Evolutionary conservation across 2,113 vertebrate species (phyloP).

Genomic region (Aix galericulata): DNA sequence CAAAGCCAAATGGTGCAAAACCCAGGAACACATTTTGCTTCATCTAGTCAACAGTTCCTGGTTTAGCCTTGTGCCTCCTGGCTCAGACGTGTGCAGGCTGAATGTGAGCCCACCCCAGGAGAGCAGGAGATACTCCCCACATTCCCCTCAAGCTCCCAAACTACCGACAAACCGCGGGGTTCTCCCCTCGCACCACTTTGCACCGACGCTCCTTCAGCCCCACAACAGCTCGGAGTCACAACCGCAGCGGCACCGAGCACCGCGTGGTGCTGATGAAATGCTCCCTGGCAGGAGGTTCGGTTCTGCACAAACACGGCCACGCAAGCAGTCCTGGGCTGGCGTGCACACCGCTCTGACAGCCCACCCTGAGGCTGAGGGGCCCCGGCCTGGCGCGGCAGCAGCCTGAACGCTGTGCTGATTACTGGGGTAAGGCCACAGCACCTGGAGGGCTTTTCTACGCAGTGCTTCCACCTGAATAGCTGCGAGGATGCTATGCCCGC

Average conservation of each 20-base stretch:
- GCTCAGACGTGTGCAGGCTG: background rate
- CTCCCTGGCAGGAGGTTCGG: background rate
- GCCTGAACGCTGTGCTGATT: background rate
- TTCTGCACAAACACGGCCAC: background rate
- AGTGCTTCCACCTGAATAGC: background rate
- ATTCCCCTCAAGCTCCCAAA: background rate
- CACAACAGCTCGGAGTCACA: accelerated
- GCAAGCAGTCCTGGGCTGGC: background rate
- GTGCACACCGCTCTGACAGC: background rate
- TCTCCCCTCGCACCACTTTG: background rate
- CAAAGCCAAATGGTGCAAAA: accelerated
- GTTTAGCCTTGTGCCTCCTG: background rate
- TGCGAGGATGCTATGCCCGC: background rate
- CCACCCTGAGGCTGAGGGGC: no score
- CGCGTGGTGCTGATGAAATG: accelerated
- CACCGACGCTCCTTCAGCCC: background rate
- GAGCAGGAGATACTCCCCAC: background rate
- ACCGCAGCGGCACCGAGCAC: background rate
- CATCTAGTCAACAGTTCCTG: background rate
- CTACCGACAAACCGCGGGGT: background rate
- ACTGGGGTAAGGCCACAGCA: background rate
- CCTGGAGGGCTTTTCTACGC: background rate
- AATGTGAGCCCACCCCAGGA: background rate
- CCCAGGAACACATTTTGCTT: background rate
- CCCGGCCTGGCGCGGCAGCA: no score